Conservation (phyloP, 2,888 invertebrate genomes). For the Elegia similella region DNA sequence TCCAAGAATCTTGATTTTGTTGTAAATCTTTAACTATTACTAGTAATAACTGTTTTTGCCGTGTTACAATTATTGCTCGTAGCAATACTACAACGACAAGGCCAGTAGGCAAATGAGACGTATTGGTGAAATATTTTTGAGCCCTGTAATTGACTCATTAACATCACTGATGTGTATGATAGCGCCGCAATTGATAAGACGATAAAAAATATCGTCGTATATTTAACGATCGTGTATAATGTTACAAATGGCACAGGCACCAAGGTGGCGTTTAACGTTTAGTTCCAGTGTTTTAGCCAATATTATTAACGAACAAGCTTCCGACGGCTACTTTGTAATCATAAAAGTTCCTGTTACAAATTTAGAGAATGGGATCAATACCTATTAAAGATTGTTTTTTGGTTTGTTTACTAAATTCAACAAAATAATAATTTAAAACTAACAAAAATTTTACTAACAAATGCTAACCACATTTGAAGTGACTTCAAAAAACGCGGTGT, state of each 20-base stretch:
- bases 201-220: constrained; percentile 1
- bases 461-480: too few relatives aligned
- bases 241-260: background rate
- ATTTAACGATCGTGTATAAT: constrained; percentile 13
- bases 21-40: background rate
- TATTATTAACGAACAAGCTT: constrained; percentile 1
- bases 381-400: too few relatives aligned
- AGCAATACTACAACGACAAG: background rate
- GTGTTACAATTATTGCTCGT: background rate
- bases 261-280: background rate
- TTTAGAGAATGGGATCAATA: too few relatives aligned
- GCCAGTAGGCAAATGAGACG: background rate
- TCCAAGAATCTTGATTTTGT: background rate
- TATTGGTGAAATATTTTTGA: background rate
- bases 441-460: too few relatives aligned
- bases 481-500: too few relatives aligned
- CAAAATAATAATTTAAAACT: too few relatives aligned
- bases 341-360: background rate
- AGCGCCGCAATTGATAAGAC: background rate
- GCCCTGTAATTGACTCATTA: constrained; percentile 5
- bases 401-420: too few relatives aligned
- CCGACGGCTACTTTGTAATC: background rate
- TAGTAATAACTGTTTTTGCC: background rate
- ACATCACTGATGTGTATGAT: constrained; percentile 2
- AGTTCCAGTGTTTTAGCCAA: constrained; percentile 4